phyloP scores from a whole-genome alignment of 2,797 vertebrate species.

The Pantherophis vulpinus region DNA sequence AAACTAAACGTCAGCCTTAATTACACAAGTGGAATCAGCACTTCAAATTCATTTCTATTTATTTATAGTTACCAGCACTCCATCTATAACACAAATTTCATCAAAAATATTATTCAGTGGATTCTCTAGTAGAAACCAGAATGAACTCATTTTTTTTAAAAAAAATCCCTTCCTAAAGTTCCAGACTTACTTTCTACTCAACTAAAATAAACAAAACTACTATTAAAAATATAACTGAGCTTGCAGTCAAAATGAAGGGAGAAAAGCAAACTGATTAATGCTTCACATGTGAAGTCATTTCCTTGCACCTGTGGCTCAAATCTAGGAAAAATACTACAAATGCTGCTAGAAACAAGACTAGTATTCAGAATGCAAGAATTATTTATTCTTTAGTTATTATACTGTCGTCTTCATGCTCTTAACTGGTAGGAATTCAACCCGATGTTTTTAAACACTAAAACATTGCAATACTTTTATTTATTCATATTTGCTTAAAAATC shows the following conservation, averaged over 20 bases:
- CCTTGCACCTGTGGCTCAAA: conserved; percentile 62
- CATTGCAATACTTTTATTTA: conserved; percentile 38
- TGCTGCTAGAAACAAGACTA: conserved; percentile 56
- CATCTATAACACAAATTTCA: conserved; percentile 31
- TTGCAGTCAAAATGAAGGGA: conserved; percentile 45
- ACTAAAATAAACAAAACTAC: conserved; percentile 60
- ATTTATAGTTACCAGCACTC: conserved; percentile 24
- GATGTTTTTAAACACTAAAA: conserved; percentile 53
- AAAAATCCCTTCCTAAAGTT: conserved; percentile 30
- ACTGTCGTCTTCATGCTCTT: conserved; percentile 34
- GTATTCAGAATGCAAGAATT: conserved; percentile 62
- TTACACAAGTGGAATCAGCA: conserved; percentile 23
- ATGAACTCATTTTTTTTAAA: not conserved
- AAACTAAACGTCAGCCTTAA: conserved; percentile 35
- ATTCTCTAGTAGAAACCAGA: conserved; percentile 41
- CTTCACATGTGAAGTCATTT: conserved; percentile 69
- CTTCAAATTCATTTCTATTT: conserved; percentile 42
- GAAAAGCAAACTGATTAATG: conserved; percentile 57
- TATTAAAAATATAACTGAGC: conserved; percentile 57
- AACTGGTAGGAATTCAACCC: conserved; percentile 46
- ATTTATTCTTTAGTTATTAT: conserved; percentile 51
- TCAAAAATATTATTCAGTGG: conserved; percentile 33
- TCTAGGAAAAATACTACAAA: conserved; percentile 58
- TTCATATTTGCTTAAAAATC: conserved; percentile 44
- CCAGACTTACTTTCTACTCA: conserved; percentile 53